Percentiles rank a stretch among this genome's conserved stretches.
Conservation (phyloP, 92 coral and sea anemone species). For the Actinostola sp. region DNA sequence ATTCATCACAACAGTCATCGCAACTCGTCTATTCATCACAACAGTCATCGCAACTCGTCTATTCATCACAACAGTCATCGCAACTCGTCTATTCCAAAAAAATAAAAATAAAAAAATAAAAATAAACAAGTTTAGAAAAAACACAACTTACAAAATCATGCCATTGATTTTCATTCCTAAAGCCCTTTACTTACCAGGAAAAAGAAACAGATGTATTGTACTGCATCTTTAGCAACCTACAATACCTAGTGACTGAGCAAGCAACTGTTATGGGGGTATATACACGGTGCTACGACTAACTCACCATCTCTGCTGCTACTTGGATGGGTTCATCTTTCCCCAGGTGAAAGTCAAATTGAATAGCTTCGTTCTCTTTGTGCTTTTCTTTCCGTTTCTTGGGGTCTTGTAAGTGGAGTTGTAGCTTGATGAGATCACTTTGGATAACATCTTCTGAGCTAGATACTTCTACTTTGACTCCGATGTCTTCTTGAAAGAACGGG, state of each 20-base stretch:
- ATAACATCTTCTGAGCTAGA: constrained; percentile 56
- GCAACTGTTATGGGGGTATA: constrained; percentile 28
- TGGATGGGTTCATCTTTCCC: constrained; percentile 91
- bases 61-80: no score
- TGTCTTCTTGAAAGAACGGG: constrained; percentile 95
- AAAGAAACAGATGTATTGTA: neutral
- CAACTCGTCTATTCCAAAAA: no score
- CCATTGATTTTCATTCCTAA: constrained; percentile 11
- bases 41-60: no score
- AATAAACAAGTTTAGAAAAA: neutral
- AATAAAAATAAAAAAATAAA: no score
- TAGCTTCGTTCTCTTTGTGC: constrained; percentile 96
- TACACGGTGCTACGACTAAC: constrained; percentile 16
- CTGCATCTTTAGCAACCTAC: constrained; percentile 19
- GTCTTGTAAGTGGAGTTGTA: constrained; percentile 83
- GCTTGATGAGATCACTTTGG: constrained; percentile 65
- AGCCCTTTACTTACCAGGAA: constrained; percentile 9
- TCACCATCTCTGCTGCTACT: constrained; percentile 94
- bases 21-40: no score
- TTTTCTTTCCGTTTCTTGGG: constrained; percentile 95
- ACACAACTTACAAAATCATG: neutral
- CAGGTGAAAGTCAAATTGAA: constrained; percentile 94
- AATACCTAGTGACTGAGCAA: constrained; percentile 25
- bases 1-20: no score
- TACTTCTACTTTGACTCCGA: constrained; percentile 88